Conservation (phyloP, 2,797 vertebrate genomes). For the Erethizon dorsatum region DNA sequence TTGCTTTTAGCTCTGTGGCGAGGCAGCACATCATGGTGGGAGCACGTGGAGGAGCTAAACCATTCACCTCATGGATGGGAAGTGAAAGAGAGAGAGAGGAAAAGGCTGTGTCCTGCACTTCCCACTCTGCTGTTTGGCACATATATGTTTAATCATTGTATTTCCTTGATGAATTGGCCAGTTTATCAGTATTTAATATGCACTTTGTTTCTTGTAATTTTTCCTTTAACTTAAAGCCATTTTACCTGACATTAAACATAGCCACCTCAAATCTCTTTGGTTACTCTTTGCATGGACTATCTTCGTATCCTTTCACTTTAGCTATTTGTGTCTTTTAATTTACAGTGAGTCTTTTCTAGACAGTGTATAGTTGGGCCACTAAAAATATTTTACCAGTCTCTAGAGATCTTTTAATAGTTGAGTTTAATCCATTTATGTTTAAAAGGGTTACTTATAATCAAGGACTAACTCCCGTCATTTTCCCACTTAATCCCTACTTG, state of each 20-base stretch:
- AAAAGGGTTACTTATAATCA: neutral
- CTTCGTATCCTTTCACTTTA: neutral
- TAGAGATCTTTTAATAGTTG: neutral
- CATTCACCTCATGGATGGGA: neutral
- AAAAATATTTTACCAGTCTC: neutral
- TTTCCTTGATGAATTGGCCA: neutral
- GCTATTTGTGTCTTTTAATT: neutral
- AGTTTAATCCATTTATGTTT: neutral
- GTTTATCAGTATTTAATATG: neutral
- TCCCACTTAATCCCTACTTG: neutral
- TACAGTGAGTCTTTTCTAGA: neutral
- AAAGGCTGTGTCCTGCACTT: neutral
- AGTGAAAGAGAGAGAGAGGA: too few relatives aligned
- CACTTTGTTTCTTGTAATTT: neutral
- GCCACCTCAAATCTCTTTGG: neutral
- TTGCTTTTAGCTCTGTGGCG: neutral
- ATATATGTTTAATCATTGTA: neutral
- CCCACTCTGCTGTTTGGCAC: neutral
- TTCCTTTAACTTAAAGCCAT: neutral
- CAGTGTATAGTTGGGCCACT: neutral
- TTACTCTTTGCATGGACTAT: neutral
- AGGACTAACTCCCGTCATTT: neutral
- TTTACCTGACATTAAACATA: neutral
- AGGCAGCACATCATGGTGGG: too few relatives aligned
- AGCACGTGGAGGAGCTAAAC: neutral